Evolutionary conservation across 1,140 invertebrate genomes (phyloP), one percentile per base, ranked within the genome.

Genomic region (Calephelis virginiensis): DNA sequence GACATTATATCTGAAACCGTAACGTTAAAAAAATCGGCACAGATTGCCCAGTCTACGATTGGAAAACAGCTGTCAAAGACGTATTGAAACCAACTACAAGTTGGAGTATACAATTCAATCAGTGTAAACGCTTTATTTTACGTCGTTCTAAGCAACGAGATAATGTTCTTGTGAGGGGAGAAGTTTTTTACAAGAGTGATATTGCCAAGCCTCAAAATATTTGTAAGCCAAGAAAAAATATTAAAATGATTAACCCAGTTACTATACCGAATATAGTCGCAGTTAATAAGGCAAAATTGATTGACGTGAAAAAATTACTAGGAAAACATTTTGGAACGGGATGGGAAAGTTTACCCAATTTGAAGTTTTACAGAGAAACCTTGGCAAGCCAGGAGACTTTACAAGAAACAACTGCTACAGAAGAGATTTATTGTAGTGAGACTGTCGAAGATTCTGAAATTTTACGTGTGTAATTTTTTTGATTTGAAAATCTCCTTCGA

Each of bases 41-140:
- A 2, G 59, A 61, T 37, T 61, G 59, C 43, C 7, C 37, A 8
- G 38, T 61, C 9, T 43, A 38, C 38, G 37, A 2, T 28, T 61
- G 60, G 60, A 45, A 40, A 65, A 56, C 14, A 17, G 45, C 72
- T n/a, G 60, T 59, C n/a, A 66, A 68, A 67, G 37, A 50, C 0
- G 47, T 73, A n/a, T 45, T 70, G 9, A 73, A 65, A 50, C 56
- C 49, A 14, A 65, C 65, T 13, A 67, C 68, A 11, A 53, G 47
- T 11, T 70, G 66, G 68, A 38, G 11, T 45, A 49, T 71, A 9
- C 3, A 37, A 61, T 67, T 67, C 40, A 68, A 67, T 28, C 8
- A 70, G 47, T 73, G 68, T 53, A 73, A 70, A 63, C n/a, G 71
- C 37, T 66, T 73, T 60, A 68, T 70, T 59, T n/a, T 70, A 45